Conservation (phyloP, 2,888 invertebrate genomes). For the Sesamia inferens region DNA sequence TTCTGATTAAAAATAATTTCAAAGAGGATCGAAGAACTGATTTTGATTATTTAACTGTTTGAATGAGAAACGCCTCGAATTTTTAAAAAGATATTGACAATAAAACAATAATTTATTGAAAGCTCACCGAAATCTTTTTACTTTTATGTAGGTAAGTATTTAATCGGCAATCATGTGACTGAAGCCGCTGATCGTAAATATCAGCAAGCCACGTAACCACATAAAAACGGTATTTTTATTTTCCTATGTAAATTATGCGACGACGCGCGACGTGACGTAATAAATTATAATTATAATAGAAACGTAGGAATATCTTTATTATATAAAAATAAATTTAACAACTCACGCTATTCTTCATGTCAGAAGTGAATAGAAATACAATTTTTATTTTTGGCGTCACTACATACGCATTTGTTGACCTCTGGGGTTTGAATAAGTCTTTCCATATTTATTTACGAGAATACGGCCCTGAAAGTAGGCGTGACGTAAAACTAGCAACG, state of each 20-base stretch:
- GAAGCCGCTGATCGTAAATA: neutral
- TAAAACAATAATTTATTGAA: neutral
- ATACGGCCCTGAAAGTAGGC: conserved; percentile 87
- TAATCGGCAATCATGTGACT: neutral
- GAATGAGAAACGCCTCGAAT: neutral
- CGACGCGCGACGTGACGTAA: neutral
- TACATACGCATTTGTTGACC: conserved; percentile 66
- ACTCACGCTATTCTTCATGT: conserved; percentile 1
- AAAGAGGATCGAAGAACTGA: neutral
- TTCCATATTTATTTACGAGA: conserved; percentile 78
- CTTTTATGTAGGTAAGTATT: neutral
- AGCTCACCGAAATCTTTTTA: neutral
- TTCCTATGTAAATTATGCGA: neutral
- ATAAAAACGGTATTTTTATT: neutral
- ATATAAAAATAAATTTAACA: conserved; percentile 8
- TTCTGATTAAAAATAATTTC: neutral
- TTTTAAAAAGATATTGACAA: too few species aligned
- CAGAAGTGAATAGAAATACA: conserved; percentile 34
- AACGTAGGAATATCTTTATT: conserved; percentile 9
- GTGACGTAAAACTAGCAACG: conserved; percentile 83
- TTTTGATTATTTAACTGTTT: neutral
- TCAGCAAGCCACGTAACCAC: neutral
- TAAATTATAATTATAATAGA: neutral
- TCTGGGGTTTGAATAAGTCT: conserved; percentile 63
- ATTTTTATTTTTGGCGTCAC: conserved; percentile 44